phyloP scores from a whole-genome alignment of 2,797 vertebrate genomes.

The Danio choprae region DNA sequence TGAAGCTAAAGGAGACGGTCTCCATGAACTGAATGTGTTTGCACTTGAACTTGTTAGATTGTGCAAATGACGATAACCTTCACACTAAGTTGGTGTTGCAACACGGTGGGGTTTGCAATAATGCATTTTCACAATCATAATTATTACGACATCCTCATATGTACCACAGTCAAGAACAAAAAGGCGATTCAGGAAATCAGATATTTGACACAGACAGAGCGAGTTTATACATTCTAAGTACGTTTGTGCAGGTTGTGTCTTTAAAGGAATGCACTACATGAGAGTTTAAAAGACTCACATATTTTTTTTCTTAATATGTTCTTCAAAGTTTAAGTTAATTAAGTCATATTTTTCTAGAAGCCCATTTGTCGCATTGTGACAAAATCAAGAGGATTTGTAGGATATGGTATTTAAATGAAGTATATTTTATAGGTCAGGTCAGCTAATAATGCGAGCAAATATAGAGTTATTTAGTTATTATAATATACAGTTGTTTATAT shows the following conservation, averaged over 20 bases:
- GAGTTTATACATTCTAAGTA: neutral
- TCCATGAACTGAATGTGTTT: constrained; percentile 24
- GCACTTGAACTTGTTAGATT: neutral
- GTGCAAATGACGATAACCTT: constrained; percentile 19
- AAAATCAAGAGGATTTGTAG: constrained; percentile 1
- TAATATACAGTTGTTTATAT: neutral
- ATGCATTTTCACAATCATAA: constrained; percentile 10
- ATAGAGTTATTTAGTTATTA: no score
- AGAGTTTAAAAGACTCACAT: neutral
- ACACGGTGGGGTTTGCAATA: neutral
- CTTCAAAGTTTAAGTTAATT: neutral
- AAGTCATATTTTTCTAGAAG: constrained; percentile 33
- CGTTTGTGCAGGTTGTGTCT: constrained; percentile 15
- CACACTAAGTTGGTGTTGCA: neutral
- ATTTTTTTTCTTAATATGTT: neutral
- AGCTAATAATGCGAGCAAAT: neutral
- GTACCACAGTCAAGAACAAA: neutral
- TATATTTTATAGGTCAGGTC: constrained; percentile 7
- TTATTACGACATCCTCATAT: constrained; percentile 8
- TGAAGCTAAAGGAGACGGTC: constrained; percentile 5
- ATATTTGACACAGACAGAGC: neutral
- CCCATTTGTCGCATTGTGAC: neutral
- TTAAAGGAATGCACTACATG: constrained; percentile 1
- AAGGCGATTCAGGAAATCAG: constrained; percentile 14
- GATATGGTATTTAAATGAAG: neutral